Base-by-base conservation (phyloP, 1,140 invertebrate species). In the Frieseomelitta varia region DNA sequence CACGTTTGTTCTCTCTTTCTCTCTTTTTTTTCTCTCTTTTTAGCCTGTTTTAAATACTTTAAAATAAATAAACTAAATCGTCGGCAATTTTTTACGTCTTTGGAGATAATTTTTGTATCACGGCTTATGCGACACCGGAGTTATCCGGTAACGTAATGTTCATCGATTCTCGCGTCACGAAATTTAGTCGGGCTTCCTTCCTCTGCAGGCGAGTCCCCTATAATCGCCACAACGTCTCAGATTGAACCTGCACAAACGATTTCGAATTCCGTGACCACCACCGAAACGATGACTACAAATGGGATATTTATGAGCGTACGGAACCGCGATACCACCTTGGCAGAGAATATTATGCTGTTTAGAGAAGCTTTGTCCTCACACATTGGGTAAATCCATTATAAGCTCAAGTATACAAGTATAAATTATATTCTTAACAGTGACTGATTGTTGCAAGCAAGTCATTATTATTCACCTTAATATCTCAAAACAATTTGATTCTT, bases 181-280 rank as follows among this genome's bases (percentile, higher is more conserved):
- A 73, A 67, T 72, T 72, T 47, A 84, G 69, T 55, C 68, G 21
- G 61, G 83, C 30, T 30, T 30, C 51, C 51, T 74, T 84, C 84
- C 58, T 79, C n/a, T 79, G n/a, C 76, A 88, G 87, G 61, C 47
- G 84, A 88, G 67, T 85, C 76, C 61, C 72, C 65, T 17, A 34
- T 75, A 17, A n/a, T 67, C 67, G 69, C 87, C 34, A 39, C 65
- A 10, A 58, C 61, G 19, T 11, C 58, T 27, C 76, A 27, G 63
- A 77, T 39, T 34, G 79, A 82, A 24, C 61, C 68, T 39, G 30
- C 34, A 11, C 65, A 69, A 58, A 86, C 53, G 30, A 53, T 81
- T 53, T 84, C 87, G 15, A 86, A 51, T 79, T 86, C 87, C 8
- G 53, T 86, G 74, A 89, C 86, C 53, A 89, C 81, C n/a, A 24